These are phyloP conservation scores for Rhineura floridana DNA, from an alignment of 2,113 vertebrate species.

Conservation along the genomic window DNA sequence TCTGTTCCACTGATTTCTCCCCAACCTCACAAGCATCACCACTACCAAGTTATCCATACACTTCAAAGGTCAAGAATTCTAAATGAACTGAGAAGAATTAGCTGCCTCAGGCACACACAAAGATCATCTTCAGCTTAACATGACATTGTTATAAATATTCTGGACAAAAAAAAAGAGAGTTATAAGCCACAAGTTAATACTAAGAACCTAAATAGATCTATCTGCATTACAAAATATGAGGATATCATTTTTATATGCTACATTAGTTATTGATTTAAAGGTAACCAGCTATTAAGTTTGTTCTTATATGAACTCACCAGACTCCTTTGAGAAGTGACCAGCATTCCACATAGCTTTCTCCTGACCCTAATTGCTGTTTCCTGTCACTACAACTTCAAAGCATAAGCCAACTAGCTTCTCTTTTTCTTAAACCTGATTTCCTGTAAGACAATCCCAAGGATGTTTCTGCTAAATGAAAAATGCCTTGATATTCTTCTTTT, in stretches of 20 bases:
- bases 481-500: not conserved
- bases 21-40: constrained; percentile 31
- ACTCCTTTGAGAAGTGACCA: not conserved
- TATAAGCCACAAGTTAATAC: constrained; percentile 57
- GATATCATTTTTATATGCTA: not conserved
- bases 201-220: constrained; percentile 62
- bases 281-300: not conserved
- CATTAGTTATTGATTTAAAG: not conserved
- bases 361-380: not conserved
- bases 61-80: constrained; percentile 60
- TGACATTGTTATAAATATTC: constrained; percentile 63
- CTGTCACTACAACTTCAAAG: not conserved
- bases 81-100: constrained; percentile 61
- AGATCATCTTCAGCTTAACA: constrained; percentile 63
- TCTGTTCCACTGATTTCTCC: constrained; percentile 68
- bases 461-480: not conserved
- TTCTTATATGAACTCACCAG: not conserved
- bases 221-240: constrained; percentile 57
- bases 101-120: constrained; percentile 49
- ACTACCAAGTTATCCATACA: constrained; percentile 54
- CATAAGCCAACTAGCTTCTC: not conserved
- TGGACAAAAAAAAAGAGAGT: constrained; percentile 55
- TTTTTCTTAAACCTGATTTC: not conserved
- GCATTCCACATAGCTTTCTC: not conserved
- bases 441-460: not conserved